Base-by-base conservation (phyloP, 2,113 vertebrate genomes). In the Corythornis vintsioides region DNA sequence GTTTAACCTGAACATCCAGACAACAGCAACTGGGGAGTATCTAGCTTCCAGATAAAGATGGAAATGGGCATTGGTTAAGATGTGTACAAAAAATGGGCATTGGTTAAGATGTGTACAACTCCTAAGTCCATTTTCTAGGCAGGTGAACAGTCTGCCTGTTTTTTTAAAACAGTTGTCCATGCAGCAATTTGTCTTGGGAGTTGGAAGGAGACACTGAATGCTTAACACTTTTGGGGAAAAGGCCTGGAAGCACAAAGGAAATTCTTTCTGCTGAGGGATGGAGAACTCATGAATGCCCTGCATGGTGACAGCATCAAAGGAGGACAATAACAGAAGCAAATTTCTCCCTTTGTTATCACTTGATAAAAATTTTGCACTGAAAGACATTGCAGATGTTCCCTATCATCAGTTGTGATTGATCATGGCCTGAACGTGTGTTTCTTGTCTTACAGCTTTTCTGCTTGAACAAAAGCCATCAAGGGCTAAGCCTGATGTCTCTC, bases 261-360 rank as follows among this genome's bases (percentile, higher is more conserved):
- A 75, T 38, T 26, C 12, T 61, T 76, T 69, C 18, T 61, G 59
- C 18, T 52, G 38, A 19, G 75, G 17, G 33, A 57, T 33, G 24
- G 66, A 79, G 42, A 86, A 13, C 31, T 69, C 42, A 31, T 28
- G 15, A 16, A 43, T 0, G 4, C 29, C 24, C 13, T 56, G 22
- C 29, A 66, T 0, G 1, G 40, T 3, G 3, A 59, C 10, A 80
- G 7, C 2, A 0, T 67, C 60, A 76, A 45, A 85, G 40, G 25
- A 78, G 45, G 4, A 80, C 8, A 86, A 26, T 22, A 72, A 75
- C 22, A 69, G 63, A 65, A 63, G 14, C 40, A 88, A 22, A 75
- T 57, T 53, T 88, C 40, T 75, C 33, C 45, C 50, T 76, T 72
- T 78, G 15, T 82, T 90, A 86, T 47, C 78, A 69, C 33, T 84